These are phyloP conservation scores for Poecilia gillii DNA, from an alignment of 2,797 vertebrate genomes.

Conservation along the genomic window DNA sequence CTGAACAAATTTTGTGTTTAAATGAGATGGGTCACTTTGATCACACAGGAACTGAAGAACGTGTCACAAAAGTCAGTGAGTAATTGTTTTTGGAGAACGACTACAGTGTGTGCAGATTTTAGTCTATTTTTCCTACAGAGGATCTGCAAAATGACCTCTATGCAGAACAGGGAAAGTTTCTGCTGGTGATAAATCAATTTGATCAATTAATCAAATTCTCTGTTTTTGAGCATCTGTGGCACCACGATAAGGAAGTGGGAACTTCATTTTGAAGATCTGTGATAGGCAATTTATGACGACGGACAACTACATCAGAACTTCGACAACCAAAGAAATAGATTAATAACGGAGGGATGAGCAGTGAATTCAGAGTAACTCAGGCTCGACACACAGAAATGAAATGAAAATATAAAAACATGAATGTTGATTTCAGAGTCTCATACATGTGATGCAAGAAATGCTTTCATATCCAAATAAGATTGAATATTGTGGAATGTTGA, in stretches of 20 bases:
- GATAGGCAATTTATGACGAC: background rate
- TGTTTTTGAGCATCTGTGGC: background rate
- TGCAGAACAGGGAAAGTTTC: background rate
- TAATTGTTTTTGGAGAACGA: background rate
- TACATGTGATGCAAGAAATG: background rate
- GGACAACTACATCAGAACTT: background rate
- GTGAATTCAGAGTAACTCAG: background rate
- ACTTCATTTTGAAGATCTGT: background rate
- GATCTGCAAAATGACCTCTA: background rate
- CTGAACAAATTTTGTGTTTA: slow-evolving; percentile 31
- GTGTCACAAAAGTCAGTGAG: background rate
- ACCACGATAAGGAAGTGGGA: background rate
- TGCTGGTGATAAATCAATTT: too few species aligned
- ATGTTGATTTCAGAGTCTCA: background rate
- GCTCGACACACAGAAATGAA: background rate
- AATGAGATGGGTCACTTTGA: slow-evolving; percentile 28
- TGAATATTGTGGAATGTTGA: background rate
- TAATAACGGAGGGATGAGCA: background rate
- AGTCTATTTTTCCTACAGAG: background rate
- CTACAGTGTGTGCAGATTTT: background rate
- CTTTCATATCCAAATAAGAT: background rate
- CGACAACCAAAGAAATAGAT: background rate
- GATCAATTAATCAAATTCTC: too few species aligned
- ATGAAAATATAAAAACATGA: background rate
- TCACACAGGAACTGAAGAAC: slow-evolving; percentile 23